These are phyloP conservation scores for Conopomorpha cramerella DNA, from an alignment of 1,140 invertebrate species.

Conservation along the genomic window DNA sequence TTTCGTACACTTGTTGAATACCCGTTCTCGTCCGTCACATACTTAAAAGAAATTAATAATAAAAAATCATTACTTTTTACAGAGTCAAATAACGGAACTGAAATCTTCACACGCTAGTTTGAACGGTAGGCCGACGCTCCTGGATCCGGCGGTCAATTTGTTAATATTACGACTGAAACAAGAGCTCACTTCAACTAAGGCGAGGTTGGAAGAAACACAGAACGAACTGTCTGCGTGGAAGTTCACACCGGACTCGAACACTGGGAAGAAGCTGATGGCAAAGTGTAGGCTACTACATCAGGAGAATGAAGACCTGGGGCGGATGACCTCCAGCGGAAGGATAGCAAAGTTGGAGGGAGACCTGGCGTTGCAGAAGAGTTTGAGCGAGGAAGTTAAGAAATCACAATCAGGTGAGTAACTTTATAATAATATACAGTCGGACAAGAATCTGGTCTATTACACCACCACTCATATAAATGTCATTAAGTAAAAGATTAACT, in stretches of 20 bases:
- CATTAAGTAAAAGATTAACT: too few relatives aligned
- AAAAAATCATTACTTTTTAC: too few relatives aligned
- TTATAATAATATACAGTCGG: too few relatives aligned
- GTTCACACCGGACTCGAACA: conserved; percentile 97
- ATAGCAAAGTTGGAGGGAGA: conserved; percentile 96
- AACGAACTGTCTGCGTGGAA: conserved; percentile 98
- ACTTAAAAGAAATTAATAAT: too few relatives aligned
- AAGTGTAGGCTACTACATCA: conserved; percentile 95
- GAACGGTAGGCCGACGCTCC: conserved; percentile 74
- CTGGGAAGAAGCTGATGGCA: conserved; percentile 96
- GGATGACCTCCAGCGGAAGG: conserved; percentile 92
- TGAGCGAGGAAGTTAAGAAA: conserved; percentile 96
- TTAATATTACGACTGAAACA: conserved; percentile 90
- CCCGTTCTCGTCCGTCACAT: too few relatives aligned
- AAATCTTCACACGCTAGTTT: conserved; percentile 81
- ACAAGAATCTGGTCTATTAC: too few relatives aligned
- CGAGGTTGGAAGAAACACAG: conserved; percentile 94
- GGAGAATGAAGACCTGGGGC: conserved; percentile 97
- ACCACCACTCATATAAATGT: too few relatives aligned
- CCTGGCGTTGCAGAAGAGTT: conserved; percentile 92
- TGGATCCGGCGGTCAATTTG: conserved; percentile 96
- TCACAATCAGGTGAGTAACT: conserved; percentile 87
- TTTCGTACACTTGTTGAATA: too few relatives aligned
- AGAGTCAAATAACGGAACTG: conserved; percentile 92
- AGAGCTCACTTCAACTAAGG: conserved; percentile 87